Conservation (phyloP, 2,888 invertebrate genomes). For the Abrostola triplasia region DNA sequence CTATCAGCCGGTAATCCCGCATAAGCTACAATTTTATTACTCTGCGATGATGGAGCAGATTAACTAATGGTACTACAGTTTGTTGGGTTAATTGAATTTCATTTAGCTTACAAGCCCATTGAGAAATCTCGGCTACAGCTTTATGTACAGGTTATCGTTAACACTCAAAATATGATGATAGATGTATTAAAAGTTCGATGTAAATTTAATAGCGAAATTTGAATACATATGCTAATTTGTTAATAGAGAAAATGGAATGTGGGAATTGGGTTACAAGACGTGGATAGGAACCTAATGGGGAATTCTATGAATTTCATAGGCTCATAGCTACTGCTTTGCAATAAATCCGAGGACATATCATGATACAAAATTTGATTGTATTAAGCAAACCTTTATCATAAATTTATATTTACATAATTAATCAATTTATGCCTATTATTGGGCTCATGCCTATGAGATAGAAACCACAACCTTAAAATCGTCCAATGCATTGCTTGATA, state of each 20-base stretch:
- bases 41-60: slow-evolving; percentile 70
- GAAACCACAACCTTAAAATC: slow-evolving; percentile 9
- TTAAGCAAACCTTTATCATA: too few species aligned
- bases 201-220: slow-evolving; percentile 38
- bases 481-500: slow-evolving; percentile 7
- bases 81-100: slow-evolving; percentile 73
- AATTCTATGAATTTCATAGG: slow-evolving; percentile 7
- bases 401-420: too few species aligned
- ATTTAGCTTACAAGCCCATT: slow-evolving; percentile 54
- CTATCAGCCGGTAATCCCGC: slow-evolving; percentile 64
- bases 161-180: slow-evolving; percentile 40
- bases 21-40: slow-evolving; percentile 73
- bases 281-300: neutral
- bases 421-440: too few species aligned
- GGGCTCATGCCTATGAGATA: too few species aligned
- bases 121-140: slow-evolving; percentile 47
- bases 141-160: slow-evolving; percentile 27
- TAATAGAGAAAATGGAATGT: slow-evolving; percentile 38
- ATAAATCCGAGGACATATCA: neutral
- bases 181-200: slow-evolving; percentile 42
- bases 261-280: slow-evolving; percentile 21
- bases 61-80: slow-evolving; percentile 69
- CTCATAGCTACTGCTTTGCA: neutral
- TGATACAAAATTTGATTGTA: neutral
- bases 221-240: slow-evolving; percentile 39